These are phyloP conservation scores for Rana temporaria DNA, from an alignment of 2,113 vertebrate genomes.

Conservation along the genomic window DNA sequence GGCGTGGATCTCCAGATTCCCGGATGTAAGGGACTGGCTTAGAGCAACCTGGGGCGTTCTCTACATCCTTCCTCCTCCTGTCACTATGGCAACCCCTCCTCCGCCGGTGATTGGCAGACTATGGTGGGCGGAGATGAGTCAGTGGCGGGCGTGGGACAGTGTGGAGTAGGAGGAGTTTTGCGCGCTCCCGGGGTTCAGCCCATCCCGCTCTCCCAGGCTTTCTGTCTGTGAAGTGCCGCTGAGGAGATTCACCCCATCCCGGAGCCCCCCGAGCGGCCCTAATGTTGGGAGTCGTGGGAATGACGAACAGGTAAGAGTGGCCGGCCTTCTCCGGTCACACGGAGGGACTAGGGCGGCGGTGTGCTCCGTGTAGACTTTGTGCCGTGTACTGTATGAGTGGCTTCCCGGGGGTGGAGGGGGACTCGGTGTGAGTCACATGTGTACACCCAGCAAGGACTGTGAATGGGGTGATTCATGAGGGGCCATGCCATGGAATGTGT, in stretches of 20 bases:
- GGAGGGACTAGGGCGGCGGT: too few relatives aligned
- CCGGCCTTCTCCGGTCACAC: too few relatives aligned
- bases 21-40: slow-evolving; percentile 10
- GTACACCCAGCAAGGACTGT: too few relatives aligned
- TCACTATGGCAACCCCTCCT: slow-evolving; percentile 36
- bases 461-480: too few relatives aligned
- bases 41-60: slow-evolving; percentile 11
- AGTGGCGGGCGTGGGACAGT: slow-evolving; percentile 16
- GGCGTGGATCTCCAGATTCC: background rate
- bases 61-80: slow-evolving; percentile 35
- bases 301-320: slow-evolving; percentile 45
- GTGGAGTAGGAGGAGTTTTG: slow-evolving; percentile 3
- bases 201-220: slow-evolving; percentile 13
- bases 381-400: too few relatives aligned
- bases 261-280: background rate
- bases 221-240: background rate
- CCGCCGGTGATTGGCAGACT: slow-evolving; percentile 36
- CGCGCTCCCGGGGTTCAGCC: slow-evolving; percentile 12
- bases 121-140: slow-evolving; percentile 36
- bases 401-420: too few relatives aligned
- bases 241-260: background rate
- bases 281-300: slow-evolving; percentile 34
- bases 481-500: too few relatives aligned
- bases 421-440: too few relatives aligned
- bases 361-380: too few relatives aligned